phyloP scores from a whole-genome alignment of 2,797 vertebrate genomes.

The Tapirus indicus region DNA sequence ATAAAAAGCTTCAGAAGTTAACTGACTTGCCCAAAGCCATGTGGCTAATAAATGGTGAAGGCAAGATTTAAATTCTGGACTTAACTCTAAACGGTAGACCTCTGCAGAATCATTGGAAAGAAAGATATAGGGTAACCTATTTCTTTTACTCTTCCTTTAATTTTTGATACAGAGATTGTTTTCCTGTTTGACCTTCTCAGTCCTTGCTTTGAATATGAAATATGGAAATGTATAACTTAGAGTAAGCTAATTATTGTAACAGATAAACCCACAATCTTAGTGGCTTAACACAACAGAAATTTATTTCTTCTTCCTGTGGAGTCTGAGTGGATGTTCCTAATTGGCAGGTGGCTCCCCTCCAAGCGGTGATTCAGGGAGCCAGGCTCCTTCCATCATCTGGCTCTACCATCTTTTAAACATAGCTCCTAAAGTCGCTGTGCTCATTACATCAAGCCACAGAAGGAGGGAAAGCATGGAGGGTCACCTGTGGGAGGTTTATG shows the following conservation, averaged over 20 bases:
- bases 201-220: constrained; percentile 21
- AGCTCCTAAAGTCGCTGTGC: background rate
- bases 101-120: background rate
- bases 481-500: background rate
- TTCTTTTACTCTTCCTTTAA: background rate
- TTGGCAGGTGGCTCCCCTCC: background rate
- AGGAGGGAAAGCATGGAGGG: background rate
- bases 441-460: background rate
- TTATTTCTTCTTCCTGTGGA: constrained; percentile 13
- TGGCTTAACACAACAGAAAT: background rate
- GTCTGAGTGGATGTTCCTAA: background rate
- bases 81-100: background rate
- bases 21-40: background rate
- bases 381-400: background rate
- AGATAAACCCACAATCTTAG: background rate
- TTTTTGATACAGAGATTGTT: background rate
- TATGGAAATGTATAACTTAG: background rate
- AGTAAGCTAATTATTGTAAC: background rate
- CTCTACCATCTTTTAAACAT: background rate
- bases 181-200: background rate
- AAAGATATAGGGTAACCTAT: background rate
- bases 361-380: background rate
- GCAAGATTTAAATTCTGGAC: constrained; percentile 15
- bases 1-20: background rate
- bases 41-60: background rate